phyloP scores from a whole-genome alignment of 2,113 vertebrate genomes.

The Hippopotamus amphibius region DNA sequence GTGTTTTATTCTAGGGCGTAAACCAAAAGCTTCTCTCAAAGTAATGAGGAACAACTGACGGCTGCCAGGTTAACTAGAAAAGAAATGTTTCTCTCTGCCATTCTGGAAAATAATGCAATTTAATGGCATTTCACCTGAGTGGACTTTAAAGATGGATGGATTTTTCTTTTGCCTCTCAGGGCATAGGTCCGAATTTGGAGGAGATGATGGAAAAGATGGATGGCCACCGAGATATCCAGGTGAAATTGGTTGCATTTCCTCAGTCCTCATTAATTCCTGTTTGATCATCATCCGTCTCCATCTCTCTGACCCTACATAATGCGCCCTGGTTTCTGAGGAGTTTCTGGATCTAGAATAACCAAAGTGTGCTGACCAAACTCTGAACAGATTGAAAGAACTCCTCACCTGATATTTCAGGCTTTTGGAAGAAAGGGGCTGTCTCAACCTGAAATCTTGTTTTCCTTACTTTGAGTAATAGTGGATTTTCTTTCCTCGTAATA shows the following conservation, averaged over 20 bases:
- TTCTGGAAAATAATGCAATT: slow-evolving; percentile 20
- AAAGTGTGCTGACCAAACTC: not conserved
- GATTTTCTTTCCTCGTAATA: not conserved
- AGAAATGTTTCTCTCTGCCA: slow-evolving; percentile 42
- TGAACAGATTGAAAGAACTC: not conserved
- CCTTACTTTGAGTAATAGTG: not conserved
- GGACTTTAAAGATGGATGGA: slow-evolving; percentile 52
- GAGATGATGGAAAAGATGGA: slow-evolving; percentile 46
- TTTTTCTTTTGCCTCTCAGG: slow-evolving; percentile 44
- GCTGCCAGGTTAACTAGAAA: slow-evolving; percentile 52
- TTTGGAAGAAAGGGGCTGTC: not conserved
- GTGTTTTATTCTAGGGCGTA: slow-evolving; percentile 54
- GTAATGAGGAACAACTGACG: slow-evolving; percentile 47
- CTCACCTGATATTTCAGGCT: not conserved
- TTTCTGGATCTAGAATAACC: slow-evolving; percentile 27
- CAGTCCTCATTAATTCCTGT: slow-evolving; percentile 8
- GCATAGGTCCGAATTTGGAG: slow-evolving; percentile 62
- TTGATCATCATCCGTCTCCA: not conserved
- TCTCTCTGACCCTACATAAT: not conserved
- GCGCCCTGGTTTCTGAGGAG: slow-evolving; percentile 43
- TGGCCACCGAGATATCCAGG: slow-evolving; percentile 51
- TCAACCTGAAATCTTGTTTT: slow-evolving; percentile 11
- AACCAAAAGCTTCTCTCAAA: slow-evolving; percentile 43
- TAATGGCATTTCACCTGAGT: slow-evolving; percentile 22
- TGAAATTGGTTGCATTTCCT: slow-evolving; percentile 43